phyloP scores from a whole-genome alignment of 1,140 invertebrate genomes.

The Drosophila mayri region DNA sequence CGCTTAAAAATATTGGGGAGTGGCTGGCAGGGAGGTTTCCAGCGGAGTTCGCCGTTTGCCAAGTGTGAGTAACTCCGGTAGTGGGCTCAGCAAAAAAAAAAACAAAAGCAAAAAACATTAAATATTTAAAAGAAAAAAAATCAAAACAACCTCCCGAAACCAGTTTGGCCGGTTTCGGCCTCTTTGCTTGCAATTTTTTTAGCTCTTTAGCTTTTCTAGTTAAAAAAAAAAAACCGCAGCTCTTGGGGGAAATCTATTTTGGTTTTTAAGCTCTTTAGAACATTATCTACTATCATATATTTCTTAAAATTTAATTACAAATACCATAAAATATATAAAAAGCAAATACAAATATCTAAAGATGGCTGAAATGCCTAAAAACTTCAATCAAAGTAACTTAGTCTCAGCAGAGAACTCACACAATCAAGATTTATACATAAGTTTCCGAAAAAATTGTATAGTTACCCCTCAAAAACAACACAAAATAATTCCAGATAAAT shows the following conservation, averaged over 20 bases:
- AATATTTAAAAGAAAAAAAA: slow-evolving; percentile 3
- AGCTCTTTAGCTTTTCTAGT: slow-evolving; percentile 16
- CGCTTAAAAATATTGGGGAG: slow-evolving; percentile 15
- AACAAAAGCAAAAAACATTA: not conserved
- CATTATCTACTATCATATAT: too few species aligned
- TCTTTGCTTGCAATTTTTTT: slow-evolving; percentile 25
- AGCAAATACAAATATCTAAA: not conserved
- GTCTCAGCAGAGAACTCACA: not conserved
- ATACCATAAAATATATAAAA: not conserved
- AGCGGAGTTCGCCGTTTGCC: not conserved
- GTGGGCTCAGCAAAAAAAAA: slow-evolving; percentile 30
- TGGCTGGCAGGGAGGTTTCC: not conserved
- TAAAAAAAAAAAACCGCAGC: slow-evolving; percentile 12
- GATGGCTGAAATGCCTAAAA: not conserved
- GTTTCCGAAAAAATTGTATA: not conserved
- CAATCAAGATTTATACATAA: not conserved
- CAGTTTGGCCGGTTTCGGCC: slow-evolving; percentile 42
- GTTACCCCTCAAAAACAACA: not conserved
- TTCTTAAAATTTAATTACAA: not conserved
- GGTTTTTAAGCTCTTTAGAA: not conserved
- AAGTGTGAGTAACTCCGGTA: slow-evolving; percentile 72
- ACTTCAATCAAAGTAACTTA: not conserved
- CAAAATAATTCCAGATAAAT: not conserved
- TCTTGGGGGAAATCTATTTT: not conserved
- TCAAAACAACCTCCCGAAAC: slow-evolving; percentile 23